Conservation (phyloP, 1,140 invertebrate genomes). For the Xylocopa sonorina region DNA sequence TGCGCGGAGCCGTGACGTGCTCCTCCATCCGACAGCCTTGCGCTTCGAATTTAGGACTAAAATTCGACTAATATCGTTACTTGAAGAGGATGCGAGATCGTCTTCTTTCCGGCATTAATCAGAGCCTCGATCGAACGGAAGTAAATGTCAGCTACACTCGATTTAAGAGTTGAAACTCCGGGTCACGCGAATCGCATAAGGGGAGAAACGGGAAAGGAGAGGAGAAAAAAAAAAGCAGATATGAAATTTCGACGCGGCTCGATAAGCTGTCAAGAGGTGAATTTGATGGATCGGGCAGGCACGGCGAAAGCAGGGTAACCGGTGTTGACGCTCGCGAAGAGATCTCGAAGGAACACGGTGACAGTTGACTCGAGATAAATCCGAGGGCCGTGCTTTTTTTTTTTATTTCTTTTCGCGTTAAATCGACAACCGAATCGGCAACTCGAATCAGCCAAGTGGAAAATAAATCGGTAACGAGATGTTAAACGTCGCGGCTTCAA, state of each 20-base stretch:
- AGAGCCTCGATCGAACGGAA: not conserved
- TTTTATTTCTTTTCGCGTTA: no score
- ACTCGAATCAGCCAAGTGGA: not conserved
- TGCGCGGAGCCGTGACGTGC: slow-evolving; percentile 14
- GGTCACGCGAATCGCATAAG: not conserved
- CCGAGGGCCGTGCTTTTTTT: no score
- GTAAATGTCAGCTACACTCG: slow-evolving; percentile 17
- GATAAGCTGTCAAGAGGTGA: slow-evolving; percentile 29
- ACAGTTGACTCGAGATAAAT: slow-evolving; percentile 1
- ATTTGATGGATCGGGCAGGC: slow-evolving; percentile 29
- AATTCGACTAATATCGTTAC: not conserved
- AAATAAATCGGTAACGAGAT: not conserved
- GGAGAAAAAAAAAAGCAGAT: no score
- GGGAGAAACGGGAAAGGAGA: not conserved
- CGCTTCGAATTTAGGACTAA: not conserved
- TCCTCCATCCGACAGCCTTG: slow-evolving; percentile 7
- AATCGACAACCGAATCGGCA: no score
- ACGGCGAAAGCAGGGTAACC: not conserved
- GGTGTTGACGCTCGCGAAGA: slow-evolving; percentile 11
- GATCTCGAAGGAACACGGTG: slow-evolving; percentile 14
- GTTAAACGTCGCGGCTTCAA: not conserved
- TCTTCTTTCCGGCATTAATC: not conserved
- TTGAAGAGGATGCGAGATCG: no score
- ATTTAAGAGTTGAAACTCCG: slow-evolving; percentile 14
- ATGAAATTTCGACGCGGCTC: slow-evolving; percentile 30